A percentile compares a stretch with the other conserved stretches of the same genome.
phyloP scores from a whole-genome alignment of 2,888 invertebrate species.

The Escarpia spicata region DNA sequence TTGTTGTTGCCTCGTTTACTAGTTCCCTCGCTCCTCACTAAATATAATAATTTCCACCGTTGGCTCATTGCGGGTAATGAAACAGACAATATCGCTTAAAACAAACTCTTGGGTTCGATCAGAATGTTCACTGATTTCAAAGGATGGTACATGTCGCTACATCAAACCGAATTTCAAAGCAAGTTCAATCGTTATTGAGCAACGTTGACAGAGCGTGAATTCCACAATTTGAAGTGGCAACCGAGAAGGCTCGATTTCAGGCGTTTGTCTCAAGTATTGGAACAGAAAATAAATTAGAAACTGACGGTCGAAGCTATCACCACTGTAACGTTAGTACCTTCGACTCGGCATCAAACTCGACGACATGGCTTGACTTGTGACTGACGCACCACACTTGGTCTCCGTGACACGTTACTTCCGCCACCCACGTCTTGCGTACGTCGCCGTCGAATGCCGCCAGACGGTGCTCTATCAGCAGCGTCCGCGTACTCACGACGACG shows the following conservation, averaged over 20 bases:
- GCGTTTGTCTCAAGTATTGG: background rate
- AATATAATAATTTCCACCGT: no score
- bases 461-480: background rate
- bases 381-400: slow-evolving; percentile 37
- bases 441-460: background rate
- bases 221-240: background rate
- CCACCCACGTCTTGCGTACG: background rate
- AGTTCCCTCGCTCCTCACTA: no score
- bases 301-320: no score
- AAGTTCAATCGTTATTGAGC: no score
- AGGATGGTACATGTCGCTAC: no score
- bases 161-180: no score
- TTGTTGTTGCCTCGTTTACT: no score
- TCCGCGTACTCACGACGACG: background rate
- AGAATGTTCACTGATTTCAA: no score
- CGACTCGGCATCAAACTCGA: slow-evolving; percentile 34
- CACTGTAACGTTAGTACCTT: background rate
- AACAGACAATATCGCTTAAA: no score
- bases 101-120: no score
- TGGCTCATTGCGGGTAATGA: no score
- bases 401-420: slow-evolving; percentile 26
- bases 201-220: background rate
- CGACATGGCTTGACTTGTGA: slow-evolving; percentile 17
- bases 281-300: no score
- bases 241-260: background rate